Evolutionary conservation across 2,797 vertebrate genomes (phyloP).

Genomic region (Trematomus bernacchii): DNA sequence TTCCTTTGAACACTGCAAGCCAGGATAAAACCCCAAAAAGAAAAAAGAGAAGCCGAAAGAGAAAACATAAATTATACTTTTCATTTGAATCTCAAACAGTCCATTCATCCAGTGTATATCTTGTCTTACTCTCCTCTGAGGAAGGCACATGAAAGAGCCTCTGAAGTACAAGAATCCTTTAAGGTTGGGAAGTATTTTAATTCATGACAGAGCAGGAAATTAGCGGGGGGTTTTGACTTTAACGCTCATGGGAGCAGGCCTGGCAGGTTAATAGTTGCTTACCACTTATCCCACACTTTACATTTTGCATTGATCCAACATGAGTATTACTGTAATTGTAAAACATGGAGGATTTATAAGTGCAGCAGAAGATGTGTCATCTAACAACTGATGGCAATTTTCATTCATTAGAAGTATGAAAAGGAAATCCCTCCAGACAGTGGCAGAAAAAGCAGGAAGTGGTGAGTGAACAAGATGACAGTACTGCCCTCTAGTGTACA

Average conservation of each 20-base stretch:
- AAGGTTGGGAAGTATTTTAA: conserved; percentile 16
- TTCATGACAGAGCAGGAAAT: conserved; percentile 21
- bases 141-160: conserved; percentile 49
- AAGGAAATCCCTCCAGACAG: conserved; percentile 5
- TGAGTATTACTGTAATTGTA: neutral
- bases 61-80: neutral
- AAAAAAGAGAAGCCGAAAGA: neutral
- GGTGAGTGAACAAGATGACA: conserved; percentile 27
- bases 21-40: conserved; percentile 1
- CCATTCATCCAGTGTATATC: neutral
- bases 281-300: conserved; percentile 3
- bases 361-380: neutral
- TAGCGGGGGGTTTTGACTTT: conserved; percentile 4
- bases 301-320: neutral
- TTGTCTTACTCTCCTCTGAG: conserved; percentile 28
- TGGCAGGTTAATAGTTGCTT: conserved; percentile 10
- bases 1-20: neutral
- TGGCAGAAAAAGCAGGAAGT: neutral
- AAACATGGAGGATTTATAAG: neutral
- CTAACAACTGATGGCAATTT: neutral
- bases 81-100: conserved; percentile 29
- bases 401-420: conserved; percentile 5
- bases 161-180: conserved; percentile 43
- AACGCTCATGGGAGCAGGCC: neutral
- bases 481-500: conserved; percentile 70